phyloP scores from a whole-genome alignment of 2,113 vertebrate species.

The Caloenas nicobarica region DNA sequence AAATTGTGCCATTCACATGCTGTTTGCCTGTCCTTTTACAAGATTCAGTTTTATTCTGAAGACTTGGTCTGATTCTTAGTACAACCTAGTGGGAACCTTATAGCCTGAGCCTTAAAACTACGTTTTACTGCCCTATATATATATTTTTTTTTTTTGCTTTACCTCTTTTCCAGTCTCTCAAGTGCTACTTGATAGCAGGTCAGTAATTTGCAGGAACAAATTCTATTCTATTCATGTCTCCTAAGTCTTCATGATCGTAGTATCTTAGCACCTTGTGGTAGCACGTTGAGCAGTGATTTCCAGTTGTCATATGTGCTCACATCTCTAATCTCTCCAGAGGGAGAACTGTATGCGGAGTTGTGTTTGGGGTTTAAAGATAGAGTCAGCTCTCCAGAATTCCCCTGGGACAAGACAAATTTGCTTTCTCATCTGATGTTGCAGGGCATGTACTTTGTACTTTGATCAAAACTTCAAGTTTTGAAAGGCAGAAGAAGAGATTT shows the following conservation, averaged over 20 bases:
- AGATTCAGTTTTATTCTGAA: not conserved
- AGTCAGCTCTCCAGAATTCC: not conserved
- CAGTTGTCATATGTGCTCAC: not conserved
- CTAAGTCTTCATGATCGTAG: not conserved
- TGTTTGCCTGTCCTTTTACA: not conserved
- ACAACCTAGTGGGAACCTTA: not conserved
- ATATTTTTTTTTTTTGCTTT: not conserved
- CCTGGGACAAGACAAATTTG: not conserved
- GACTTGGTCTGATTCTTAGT: not conserved
- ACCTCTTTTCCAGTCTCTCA: not conserved
- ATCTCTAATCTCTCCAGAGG: not conserved
- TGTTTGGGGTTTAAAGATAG: not conserved
- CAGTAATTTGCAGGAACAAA: not conserved
- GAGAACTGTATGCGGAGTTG: not conserved
- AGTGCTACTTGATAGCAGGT: not conserved
- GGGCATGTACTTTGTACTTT: not conserved
- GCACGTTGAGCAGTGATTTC: not conserved
- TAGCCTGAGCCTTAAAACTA: not conserved
- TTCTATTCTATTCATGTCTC: not conserved
- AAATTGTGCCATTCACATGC: not conserved
- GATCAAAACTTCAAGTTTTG: not conserved
- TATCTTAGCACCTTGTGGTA: not conserved
- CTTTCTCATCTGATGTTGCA: not conserved
- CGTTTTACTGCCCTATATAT: not conserved
- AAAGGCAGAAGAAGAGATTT: not conserved